Percentiles rank a stretch among this genome's conserved stretches.
Evolutionary conservation across 1,140 invertebrate species (phyloP).

Genomic region (Cydia splendana): DNA sequence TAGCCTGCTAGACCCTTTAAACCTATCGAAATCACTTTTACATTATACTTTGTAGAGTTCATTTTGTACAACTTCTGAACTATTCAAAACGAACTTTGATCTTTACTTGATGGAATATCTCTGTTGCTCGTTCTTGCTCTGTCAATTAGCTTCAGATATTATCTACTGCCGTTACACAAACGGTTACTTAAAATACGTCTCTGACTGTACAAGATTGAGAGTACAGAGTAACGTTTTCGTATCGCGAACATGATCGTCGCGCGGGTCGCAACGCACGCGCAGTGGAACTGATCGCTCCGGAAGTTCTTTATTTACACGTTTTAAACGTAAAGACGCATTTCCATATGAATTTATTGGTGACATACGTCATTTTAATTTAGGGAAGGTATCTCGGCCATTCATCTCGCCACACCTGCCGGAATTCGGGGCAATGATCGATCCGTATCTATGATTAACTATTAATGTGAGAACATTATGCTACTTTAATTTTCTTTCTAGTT

Average conservation of each 20-base stretch:
- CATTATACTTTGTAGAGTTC: no score
- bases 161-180: slow-evolving; percentile 9
- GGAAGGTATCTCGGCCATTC: neutral
- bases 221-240: neutral
- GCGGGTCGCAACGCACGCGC: neutral
- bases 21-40: no score
- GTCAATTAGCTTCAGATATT: neutral
- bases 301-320: slow-evolving; percentile 64
- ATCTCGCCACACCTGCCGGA: neutral
- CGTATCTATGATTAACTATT: slow-evolving; percentile 2
- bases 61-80: no score
- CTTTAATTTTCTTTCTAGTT: neutral
- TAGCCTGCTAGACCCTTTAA: no score
- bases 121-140: neutral
- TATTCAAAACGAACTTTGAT: no score
- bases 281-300: slow-evolving; percentile 60
- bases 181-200: neutral
- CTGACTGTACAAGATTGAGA: slow-evolving; percentile 2
- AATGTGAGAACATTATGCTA: neutral
- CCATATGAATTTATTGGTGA: neutral
- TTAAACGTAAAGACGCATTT: slow-evolving; percentile 29
- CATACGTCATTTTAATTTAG: neutral
- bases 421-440: neutral
- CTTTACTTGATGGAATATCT: no score
- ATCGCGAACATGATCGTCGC: slow-evolving; percentile 5